phyloP scores from a whole-genome alignment of 2,888 invertebrate genomes.

The Conops quadrifasciatus region DNA sequence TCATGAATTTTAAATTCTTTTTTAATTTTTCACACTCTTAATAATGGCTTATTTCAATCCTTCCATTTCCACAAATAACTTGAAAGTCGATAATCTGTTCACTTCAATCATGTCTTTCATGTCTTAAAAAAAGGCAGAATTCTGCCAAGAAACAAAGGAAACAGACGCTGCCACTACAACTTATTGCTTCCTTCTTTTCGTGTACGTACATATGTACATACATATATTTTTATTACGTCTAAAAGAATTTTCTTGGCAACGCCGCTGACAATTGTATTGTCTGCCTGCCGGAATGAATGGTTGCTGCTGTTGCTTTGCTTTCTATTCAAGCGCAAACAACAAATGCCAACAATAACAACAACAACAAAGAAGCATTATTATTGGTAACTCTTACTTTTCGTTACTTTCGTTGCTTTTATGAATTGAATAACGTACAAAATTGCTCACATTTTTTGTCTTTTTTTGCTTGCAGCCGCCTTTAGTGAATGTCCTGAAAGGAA shows the following conservation, averaged over 20 bases:
- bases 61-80: too few relatives aligned
- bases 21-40: too few relatives aligned
- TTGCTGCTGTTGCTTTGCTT: slow-evolving; percentile 7
- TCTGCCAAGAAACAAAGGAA: too few relatives aligned
- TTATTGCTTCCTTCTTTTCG: too few relatives aligned
- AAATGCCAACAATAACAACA: background rate
- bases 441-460: slow-evolving; percentile 3
- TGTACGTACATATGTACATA: background rate
- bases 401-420: slow-evolving; percentile 2
- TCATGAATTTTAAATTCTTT: too few relatives aligned
- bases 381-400: slow-evolving; percentile 17
- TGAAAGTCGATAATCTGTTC: too few relatives aligned
- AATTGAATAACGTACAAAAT: background rate
- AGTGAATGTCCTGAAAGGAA: slow-evolving; percentile 13
- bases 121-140: too few relatives aligned
- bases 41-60: too few relatives aligned
- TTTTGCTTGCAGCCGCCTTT: background rate
- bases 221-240: background rate
- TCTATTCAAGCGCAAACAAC: background rate
- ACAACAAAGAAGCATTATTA: background rate
- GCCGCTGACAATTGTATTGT: background rate
- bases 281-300: slow-evolving; percentile 12
- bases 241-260: background rate
- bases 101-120: too few relatives aligned
- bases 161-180: too few relatives aligned